Evolutionary conservation across 2,113 vertebrate genomes (phyloP).

Genomic region (Malurus cyaneus): DNA sequence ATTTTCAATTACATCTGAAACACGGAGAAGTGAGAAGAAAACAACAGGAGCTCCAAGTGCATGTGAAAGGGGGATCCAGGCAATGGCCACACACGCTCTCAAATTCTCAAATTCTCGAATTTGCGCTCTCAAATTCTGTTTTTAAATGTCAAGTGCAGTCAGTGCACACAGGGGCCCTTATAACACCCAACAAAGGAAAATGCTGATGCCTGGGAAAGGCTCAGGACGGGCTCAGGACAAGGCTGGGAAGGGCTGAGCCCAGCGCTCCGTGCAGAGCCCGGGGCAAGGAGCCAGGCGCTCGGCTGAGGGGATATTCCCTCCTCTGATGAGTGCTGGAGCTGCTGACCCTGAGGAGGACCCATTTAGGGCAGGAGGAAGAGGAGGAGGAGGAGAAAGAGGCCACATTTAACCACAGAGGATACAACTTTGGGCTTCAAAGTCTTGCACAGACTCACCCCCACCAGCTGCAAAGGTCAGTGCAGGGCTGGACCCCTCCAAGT

Average conservation of each 20-base stretch:
- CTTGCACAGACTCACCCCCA: not conserved
- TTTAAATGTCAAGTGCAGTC: slow-evolving; percentile 25
- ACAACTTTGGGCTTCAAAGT: not conserved
- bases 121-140: not conserved
- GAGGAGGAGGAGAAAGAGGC: not conserved
- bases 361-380: not conserved
- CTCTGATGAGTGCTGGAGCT: not conserved
- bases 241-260: not conserved
- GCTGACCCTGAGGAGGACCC: not conserved
- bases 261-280: not conserved
- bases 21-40: not conserved
- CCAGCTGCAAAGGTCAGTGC: rapidly evolving
- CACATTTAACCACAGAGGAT: not conserved
- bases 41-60: not conserved
- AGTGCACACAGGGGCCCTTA: not conserved
- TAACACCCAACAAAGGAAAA: not conserved
- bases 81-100: rapidly evolving
- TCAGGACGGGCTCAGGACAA: not conserved
- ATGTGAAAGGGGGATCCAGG: not conserved
- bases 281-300: not conserved
- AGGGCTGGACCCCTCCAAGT: not conserved
- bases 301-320: not conserved
- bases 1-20: not conserved
- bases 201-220: slow-evolving; percentile 25
- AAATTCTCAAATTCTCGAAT: too few species aligned